These are phyloP conservation scores for Eciton burchellii DNA, from an alignment of 1,140 invertebrate genomes.

Conservation along the genomic window DNA sequence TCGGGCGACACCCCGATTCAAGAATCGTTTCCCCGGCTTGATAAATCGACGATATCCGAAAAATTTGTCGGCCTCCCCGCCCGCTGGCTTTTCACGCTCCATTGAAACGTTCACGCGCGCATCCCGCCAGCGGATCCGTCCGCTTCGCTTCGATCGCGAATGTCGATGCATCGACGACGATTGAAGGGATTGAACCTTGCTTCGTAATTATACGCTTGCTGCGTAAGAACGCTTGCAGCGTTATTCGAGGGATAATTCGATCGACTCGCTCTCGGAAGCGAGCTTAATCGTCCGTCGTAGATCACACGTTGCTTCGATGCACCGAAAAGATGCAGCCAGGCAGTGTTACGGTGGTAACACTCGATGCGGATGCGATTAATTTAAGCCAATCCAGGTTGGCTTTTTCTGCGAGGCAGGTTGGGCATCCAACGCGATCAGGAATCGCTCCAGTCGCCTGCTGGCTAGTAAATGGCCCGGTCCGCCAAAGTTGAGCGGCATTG, in stretches of 20 bases:
- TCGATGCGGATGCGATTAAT: conserved; percentile 36
- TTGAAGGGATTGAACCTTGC: not conserved
- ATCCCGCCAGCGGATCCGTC: conserved; percentile 2
- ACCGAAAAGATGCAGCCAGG: not conserved
- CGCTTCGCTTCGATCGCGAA: not conserved
- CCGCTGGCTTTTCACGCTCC: conserved; percentile 58
- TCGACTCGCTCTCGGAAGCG: not conserved
- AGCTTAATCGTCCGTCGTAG: not conserved
- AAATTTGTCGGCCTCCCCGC: conserved; percentile 82
- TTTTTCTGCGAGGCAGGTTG: conserved; percentile 48
- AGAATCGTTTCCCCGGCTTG: conserved; percentile 75
- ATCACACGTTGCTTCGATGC: not conserved
- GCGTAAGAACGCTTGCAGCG: not conserved
- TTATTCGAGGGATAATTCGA: conserved; percentile 16
- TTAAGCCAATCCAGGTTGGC: conserved; percentile 53
- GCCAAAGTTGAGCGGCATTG: conserved; percentile 70
- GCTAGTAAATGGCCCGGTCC: conserved; percentile 68
- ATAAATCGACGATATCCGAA: conserved; percentile 81
- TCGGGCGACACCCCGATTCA: conserved; percentile 73
- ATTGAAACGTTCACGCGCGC: conserved; percentile 64
- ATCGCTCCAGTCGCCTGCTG: conserved; percentile 63
- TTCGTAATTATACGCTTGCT: too few species aligned
- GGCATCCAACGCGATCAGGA: conserved; percentile 60
- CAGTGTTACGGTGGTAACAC: not conserved
- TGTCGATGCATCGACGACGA: not conserved